Percentiles rank a stretch among this genome's conserved stretches.
Conservation (phyloP, 2,113 vertebrate species). For the Eudorcas thomsonii region DNA sequence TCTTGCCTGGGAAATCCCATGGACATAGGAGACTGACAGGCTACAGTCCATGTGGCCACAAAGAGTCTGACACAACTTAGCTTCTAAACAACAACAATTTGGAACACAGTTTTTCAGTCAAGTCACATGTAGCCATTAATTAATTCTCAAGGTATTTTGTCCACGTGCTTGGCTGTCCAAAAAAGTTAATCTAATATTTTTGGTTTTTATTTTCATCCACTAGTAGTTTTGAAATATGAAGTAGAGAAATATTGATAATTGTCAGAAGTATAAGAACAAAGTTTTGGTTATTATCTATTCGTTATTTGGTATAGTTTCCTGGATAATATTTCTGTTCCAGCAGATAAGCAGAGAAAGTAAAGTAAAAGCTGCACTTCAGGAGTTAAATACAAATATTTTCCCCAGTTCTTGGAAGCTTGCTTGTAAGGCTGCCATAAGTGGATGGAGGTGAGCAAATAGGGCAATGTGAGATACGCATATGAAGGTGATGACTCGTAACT, state of each 20-base stretch:
- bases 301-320: slow-evolving; percentile 17
- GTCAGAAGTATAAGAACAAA: background rate
- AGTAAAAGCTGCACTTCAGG: background rate
- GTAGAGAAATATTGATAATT: background rate
- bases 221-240: slow-evolving; percentile 11
- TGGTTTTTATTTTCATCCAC: background rate
- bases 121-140: background rate
- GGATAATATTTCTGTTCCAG: background rate
- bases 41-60: background rate
- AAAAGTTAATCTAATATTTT: background rate
- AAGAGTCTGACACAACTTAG: background rate
- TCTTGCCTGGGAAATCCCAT: background rate
- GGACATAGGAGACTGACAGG: background rate
- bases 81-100: background rate
- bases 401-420: background rate
- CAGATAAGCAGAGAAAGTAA: slow-evolving; percentile 8
- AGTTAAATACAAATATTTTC: background rate
- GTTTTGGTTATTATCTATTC: slow-evolving; percentile 4
- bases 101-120: background rate
- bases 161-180: background rate
- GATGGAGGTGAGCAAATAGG: background rate
- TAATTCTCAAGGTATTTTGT: background rate
- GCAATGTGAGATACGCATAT: background rate
- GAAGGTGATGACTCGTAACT: slow-evolving; percentile 17
- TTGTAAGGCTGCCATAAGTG: background rate